A percentile compares a stretch with the other conserved stretches of the same genome.
Evolutionary conservation across 2,797 vertebrate genomes (phyloP).

Genomic region (Otolemur crassicaudatus): DNA sequence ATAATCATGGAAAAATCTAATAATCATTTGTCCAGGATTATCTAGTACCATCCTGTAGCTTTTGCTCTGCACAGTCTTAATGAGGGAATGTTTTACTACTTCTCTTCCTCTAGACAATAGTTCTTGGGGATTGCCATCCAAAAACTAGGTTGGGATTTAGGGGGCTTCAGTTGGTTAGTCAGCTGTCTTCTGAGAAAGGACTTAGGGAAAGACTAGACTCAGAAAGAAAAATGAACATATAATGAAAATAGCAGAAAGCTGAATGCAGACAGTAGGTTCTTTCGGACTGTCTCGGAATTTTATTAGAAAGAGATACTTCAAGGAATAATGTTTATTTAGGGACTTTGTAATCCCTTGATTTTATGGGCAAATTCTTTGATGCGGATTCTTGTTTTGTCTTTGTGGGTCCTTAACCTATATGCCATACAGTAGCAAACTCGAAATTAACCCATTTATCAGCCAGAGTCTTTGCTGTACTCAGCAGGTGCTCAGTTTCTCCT

Average conservation of each 20-base stretch:
- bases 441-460: constrained; percentile 7
- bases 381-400: not conserved
- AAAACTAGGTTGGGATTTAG: not conserved
- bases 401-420: not conserved
- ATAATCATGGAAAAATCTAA: not conserved
- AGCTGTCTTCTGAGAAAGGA: not conserved
- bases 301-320: not conserved
- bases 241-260: not conserved
- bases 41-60: not conserved
- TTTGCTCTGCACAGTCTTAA: not conserved
- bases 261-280: not conserved
- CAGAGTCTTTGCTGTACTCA: not conserved
- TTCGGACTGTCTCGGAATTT: not conserved
- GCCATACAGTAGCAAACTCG: not conserved
- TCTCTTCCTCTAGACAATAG: not conserved
- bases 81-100: not conserved
- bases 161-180: too few relatives aligned
- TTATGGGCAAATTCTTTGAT: not conserved
- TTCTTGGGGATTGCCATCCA: not conserved
- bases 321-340: not conserved
- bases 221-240: not conserved
- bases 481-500: not conserved
- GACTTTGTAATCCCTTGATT: constrained; percentile 20
- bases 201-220: not conserved
- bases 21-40: not conserved